phyloP scores from a whole-genome alignment of 2,888 invertebrate species.

The Mesorhabditis spiculigera region DNA sequence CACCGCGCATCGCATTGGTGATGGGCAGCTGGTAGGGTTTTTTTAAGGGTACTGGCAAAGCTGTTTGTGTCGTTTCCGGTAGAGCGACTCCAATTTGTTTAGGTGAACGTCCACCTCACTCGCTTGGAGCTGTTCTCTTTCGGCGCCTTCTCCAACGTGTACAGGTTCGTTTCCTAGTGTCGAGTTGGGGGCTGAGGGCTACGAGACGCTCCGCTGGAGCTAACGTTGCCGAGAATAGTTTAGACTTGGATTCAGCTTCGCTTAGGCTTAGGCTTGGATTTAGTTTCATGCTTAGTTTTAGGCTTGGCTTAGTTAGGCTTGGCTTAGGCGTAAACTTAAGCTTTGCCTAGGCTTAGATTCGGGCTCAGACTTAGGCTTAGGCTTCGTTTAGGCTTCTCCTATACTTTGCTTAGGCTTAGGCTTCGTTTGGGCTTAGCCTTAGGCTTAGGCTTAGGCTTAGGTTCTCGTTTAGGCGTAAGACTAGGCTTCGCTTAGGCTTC shows the following conservation, averaged over 20 bases:
- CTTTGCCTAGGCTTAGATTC: too few relatives aligned
- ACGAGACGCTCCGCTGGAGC: too few relatives aligned
- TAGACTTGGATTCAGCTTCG: too few relatives aligned
- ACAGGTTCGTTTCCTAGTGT: conserved; percentile 14
- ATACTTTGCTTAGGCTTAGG: not conserved
- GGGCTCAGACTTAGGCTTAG: not conserved
- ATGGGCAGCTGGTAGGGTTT: not conserved
- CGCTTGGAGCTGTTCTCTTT: conserved; percentile 32
- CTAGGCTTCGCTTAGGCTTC: too few relatives aligned
- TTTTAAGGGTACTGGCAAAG: not conserved
- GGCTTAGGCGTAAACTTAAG: too few relatives aligned
- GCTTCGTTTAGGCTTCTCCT: not conserved
- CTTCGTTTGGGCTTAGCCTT: too few relatives aligned
- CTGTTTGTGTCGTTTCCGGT: not conserved
- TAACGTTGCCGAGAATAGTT: too few relatives aligned
- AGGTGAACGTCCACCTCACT: conserved; percentile 26
- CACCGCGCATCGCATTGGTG: not conserved
- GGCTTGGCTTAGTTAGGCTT: too few relatives aligned
- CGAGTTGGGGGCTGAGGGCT: not conserved
- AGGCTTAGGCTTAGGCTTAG: too few relatives aligned
- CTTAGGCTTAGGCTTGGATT: too few relatives aligned
- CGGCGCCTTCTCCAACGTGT: conserved; percentile 44
- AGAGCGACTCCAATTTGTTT: not conserved
- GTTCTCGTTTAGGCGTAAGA: too few relatives aligned
- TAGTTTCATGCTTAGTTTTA: too few relatives aligned